Conservation (phyloP, 1,140 invertebrate species). For the Solen grandis region DNA sequence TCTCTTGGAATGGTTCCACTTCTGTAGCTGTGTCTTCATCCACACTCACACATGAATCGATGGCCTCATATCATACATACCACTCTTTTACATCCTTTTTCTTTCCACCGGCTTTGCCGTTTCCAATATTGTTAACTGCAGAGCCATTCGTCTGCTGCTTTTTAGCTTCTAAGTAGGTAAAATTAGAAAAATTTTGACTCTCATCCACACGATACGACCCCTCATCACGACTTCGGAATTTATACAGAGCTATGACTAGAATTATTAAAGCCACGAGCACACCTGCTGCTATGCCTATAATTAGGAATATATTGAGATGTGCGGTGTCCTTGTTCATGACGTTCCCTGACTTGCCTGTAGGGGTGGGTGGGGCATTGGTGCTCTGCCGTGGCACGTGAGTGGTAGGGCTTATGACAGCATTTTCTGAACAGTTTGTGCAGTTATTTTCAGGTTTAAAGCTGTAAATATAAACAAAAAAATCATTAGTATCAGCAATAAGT, state of each 20-base stretch:
- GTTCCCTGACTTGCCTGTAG: neutral
- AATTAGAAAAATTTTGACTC: slow-evolving; percentile 82
- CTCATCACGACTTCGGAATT: slow-evolving; percentile 92
- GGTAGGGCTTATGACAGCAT: no score
- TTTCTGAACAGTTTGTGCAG: no score
- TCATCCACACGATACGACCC: slow-evolving; percentile 95
- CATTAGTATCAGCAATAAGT: no score
- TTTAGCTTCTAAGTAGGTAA: slow-evolving; percentile 76
- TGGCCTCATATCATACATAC: slow-evolving; percentile 87
- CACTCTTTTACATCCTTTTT: slow-evolving; percentile 96
- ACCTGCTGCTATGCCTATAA: slow-evolving; percentile 94
- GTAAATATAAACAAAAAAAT: no score
- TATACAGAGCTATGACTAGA: slow-evolving; percentile 93
- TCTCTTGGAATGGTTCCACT: no score
- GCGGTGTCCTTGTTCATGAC: slow-evolving; percentile 8
- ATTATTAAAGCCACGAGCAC: slow-evolving; percentile 95
- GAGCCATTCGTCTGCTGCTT: slow-evolving; percentile 75
- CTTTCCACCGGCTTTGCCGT: slow-evolving; percentile 84
- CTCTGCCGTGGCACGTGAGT: no score
- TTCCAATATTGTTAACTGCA: slow-evolving; percentile 80
- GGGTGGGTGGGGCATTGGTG: neutral
- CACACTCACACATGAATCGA: slow-evolving; percentile 33
- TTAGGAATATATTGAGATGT: slow-evolving; percentile 82
- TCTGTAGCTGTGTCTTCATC: no score
- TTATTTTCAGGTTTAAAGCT: no score